Base-by-base conservation (phyloP, 37 sponge, comb jelly and placozoan genomes). In the Halichondria panicea region DNA sequence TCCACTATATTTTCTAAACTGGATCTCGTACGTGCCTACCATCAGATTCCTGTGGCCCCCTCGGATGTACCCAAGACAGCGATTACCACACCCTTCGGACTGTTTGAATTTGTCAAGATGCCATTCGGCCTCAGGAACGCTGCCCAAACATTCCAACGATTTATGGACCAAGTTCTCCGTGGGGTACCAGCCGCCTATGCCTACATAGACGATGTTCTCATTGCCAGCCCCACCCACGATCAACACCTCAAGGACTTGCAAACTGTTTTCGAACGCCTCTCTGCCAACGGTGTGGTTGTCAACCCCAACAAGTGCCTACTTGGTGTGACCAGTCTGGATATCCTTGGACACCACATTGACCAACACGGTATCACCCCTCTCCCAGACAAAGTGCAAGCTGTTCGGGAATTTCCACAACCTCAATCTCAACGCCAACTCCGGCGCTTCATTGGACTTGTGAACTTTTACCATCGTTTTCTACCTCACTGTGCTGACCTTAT, bases 111-210 rank as follows among this genome's bases (percentile, higher is more conserved):
- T 50, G 35, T 79, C 25, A 40, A 33, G 24, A 40, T 58, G 41
- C 87, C 80, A 32, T 86, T 86, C 67, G 87, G 80, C 19, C 74
- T 85, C 31, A 71, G 74, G 48, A 85, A 85, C 60, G 52, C 88
- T 45, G 56, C 82, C 56, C 78, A 82, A 59, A 58, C 68, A 22
- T 84, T 85, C 44, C 86, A 85, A 56, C 62, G 79, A 9, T 86
- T 35, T 32, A 85, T 85, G 58, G 80, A 86, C 43, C 76, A 87
- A 38, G 88, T 87, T 1, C 75, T 88, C 24, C 77, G 64, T 1
- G 88, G 88, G 3, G 66, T 88, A 3, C 65, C 60, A 1, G 78
- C 54, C 21, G 66, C 36, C 60, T 79, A 79, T 43, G 75, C 53
- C 37, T 79, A 79, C 69, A 74, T 79, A 45, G 81, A 80, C 40